Evolutionary conservation across 1,140 invertebrate species (phyloP).

Genomic region (Sitodiplosis mosellana): DNA sequence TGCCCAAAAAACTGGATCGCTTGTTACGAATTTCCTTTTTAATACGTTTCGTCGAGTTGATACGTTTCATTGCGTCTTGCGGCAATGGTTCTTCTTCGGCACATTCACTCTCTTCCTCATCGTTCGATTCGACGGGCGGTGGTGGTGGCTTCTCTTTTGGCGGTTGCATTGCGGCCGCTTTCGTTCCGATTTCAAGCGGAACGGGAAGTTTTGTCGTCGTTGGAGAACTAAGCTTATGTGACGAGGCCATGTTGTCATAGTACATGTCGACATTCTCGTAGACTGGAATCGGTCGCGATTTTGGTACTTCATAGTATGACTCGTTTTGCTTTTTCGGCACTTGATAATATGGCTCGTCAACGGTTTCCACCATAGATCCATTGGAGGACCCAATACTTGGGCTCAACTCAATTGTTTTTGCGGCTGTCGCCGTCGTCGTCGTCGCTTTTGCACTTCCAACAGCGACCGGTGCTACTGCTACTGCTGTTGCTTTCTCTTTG

Average conservation of each 20-base stretch:
- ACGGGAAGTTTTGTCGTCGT: background rate
- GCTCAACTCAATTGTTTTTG: background rate
- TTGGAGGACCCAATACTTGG: background rate
- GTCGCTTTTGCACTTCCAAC: background rate
- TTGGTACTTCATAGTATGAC: conserved; percentile 23
- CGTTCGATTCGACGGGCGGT: conserved; percentile 43
- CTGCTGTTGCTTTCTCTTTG: conserved; percentile 2
- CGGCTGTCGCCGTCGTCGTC: too few species aligned
- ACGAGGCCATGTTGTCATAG: conserved; percentile 11
- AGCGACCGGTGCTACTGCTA: conserved; percentile 3
- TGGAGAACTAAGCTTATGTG: background rate
- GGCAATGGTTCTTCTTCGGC: conserved; percentile 4
- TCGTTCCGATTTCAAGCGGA: background rate
- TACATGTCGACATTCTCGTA: conserved; percentile 39
- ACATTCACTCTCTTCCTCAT: conserved; percentile 5
- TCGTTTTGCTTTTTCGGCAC: conserved; percentile 22
- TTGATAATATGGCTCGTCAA: conserved; percentile 18
- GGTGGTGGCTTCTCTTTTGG: conserved; percentile 74
- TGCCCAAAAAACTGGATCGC: conserved; percentile 67
- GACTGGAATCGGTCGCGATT: conserved; percentile 26
- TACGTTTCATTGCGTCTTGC: conserved; percentile 37
- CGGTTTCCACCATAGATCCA: background rate
- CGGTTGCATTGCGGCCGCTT: conserved; percentile 35
- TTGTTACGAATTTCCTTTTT: conserved; percentile 70
- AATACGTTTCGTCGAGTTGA: conserved; percentile 67